phyloP scores from a whole-genome alignment of 2,888 invertebrate genomes.

The Serripes groenlandicus region DNA sequence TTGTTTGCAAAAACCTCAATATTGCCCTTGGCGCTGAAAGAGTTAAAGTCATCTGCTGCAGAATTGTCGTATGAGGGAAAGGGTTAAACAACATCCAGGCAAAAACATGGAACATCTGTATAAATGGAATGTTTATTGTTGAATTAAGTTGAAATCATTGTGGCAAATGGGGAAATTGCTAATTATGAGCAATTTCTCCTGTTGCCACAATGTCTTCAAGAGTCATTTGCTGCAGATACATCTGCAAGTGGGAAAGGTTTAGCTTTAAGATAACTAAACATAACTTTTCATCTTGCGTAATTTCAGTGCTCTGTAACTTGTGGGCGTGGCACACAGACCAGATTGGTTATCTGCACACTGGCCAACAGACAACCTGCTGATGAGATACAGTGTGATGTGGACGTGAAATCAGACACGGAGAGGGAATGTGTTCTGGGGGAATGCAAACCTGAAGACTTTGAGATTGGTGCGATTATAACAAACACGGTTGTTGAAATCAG shows the following conservation, averaged over 20 bases:
- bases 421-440: conserved; percentile 67
- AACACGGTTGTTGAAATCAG: conserved; percentile 79
- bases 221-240: too few species aligned
- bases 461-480: conserved; percentile 76
- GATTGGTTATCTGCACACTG: conserved; percentile 89
- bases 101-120: too few species aligned
- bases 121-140: too few species aligned
- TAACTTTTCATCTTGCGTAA: too few species aligned
- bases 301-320: conserved; percentile 90
- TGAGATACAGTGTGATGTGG: conserved; percentile 78
- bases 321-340: conserved; percentile 89
- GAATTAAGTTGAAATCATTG: neutral
- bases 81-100: too few species aligned
- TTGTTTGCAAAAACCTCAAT: too few species aligned
- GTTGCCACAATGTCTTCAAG: neutral
- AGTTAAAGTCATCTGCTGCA: too few species aligned
- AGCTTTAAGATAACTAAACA: too few species aligned
- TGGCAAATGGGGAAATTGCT: conserved; percentile 2
- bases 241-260: too few species aligned
- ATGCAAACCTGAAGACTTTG: conserved; percentile 74
- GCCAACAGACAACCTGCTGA: conserved; percentile 74
- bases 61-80: too few species aligned
- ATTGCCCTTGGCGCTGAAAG: too few species aligned
- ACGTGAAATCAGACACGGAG: conserved; percentile 64
- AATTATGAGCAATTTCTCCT: neutral